These are phyloP conservation scores for Brachionus plicatilis DNA, from an alignment of 1,140 invertebrate species.

Conservation along the genomic window DNA sequence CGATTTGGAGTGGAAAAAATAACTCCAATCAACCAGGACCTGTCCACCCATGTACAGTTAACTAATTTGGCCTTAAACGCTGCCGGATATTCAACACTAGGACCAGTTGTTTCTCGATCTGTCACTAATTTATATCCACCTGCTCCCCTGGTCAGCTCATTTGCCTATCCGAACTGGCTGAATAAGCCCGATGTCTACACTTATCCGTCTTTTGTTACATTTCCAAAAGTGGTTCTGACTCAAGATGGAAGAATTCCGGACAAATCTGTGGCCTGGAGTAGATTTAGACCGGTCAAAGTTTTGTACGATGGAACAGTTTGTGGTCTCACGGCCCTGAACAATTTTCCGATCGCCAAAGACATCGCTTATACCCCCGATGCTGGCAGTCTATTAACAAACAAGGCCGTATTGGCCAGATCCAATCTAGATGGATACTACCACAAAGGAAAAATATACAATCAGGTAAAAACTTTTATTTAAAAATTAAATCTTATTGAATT, in stretches of 20 bases:
- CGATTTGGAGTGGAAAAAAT: conserved; percentile 51
- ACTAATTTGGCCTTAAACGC: conserved; percentile 46
- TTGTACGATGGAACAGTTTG: neutral
- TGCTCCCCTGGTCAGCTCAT: conserved; percentile 45
- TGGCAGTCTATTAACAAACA: conserved; percentile 50
- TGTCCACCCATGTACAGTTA: conserved; percentile 46
- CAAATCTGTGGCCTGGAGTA: neutral
- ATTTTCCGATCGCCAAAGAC: neutral
- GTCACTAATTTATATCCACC: neutral
- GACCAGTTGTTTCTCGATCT: conserved; percentile 40
- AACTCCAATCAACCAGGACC: conserved; percentile 49
- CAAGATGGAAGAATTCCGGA: neutral
- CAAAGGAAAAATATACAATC: conserved; percentile 51
- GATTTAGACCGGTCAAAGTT: neutral
- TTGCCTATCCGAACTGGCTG: conserved; percentile 43
- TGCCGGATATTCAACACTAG: conserved; percentile 50
- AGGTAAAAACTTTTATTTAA: conserved; percentile 45
- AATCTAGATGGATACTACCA: conserved; percentile 54
- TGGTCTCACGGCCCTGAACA: neutral
- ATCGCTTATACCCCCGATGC: conserved; percentile 47
- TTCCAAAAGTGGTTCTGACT: neutral
- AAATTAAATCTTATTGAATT: neutral
- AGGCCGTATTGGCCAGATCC: conserved; percentile 49
- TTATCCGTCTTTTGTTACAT: neutral
- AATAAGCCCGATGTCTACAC: neutral